phyloP scores from a whole-genome alignment of 2,888 invertebrate species.

The Neelides folsomi region DNA sequence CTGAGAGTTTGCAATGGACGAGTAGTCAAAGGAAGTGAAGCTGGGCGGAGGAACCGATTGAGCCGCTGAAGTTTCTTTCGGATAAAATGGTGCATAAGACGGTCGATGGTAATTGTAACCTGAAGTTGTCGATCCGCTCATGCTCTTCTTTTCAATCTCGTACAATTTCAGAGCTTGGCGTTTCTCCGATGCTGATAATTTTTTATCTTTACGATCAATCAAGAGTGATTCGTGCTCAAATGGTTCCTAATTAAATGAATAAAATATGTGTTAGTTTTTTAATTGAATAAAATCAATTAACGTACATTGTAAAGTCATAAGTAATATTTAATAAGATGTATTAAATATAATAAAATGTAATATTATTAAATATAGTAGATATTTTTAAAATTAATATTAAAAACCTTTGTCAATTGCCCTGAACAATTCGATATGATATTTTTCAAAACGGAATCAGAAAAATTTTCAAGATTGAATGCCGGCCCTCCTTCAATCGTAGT shows the following conservation, averaged over 20 bases:
- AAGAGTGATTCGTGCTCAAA: slow-evolving; percentile 91
- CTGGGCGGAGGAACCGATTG: background rate
- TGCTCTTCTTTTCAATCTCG: slow-evolving; percentile 73
- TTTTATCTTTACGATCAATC: slow-evolving; percentile 87
- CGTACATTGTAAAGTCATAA: no score
- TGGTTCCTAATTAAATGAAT: slow-evolving; percentile 47
- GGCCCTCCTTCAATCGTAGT: slow-evolving; percentile 50
- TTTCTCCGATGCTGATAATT: slow-evolving; percentile 84
- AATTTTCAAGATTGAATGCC: slow-evolving; percentile 47
- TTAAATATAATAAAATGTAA: no score
- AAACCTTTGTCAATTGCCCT: slow-evolving; percentile 42
- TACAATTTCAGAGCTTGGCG: slow-evolving; percentile 82
- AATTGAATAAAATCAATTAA: no score
- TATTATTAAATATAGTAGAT: no score
- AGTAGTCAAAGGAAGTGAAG: background rate
- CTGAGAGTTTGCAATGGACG: background rate
- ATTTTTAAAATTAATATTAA: slow-evolving; percentile 5
- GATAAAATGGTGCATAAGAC: slow-evolving; percentile 36
- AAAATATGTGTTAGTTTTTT: background rate
- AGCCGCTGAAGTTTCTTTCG: slow-evolving; percentile 20
- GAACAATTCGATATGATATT: slow-evolving; percentile 45
- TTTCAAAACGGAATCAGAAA: slow-evolving; percentile 68
- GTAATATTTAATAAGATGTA: no score
- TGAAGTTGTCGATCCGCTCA: slow-evolving; percentile 38
- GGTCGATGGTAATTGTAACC: slow-evolving; percentile 44